phyloP scores from a whole-genome alignment of 2,797 vertebrate genomes.

The Oreonectes daqikongensis region DNA sequence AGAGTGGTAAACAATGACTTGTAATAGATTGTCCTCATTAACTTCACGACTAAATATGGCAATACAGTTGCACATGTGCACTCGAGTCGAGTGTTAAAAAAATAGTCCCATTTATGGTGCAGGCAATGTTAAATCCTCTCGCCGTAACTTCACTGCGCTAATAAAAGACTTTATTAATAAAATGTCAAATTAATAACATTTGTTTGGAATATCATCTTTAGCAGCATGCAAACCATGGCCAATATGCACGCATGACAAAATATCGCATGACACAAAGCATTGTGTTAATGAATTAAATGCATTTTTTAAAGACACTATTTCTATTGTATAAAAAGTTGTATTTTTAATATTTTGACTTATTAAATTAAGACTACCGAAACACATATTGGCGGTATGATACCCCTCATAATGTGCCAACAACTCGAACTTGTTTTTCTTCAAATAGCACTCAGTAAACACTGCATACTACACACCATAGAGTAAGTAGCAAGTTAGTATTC shows the following conservation, averaged over 20 bases:
- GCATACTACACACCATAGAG: background rate
- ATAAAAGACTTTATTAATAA: background rate
- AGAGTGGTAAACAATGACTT: slow-evolving; percentile 59
- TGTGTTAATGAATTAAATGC: background rate
- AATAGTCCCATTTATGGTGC: slow-evolving; percentile 65
- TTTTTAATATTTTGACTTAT: no score
- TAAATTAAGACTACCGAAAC: no score
- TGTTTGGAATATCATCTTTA: background rate
- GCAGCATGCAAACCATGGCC: background rate
- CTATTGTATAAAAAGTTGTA: no score
- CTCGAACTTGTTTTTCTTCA: background rate
- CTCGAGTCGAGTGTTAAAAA: slow-evolving; percentile 60
- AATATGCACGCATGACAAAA: background rate
- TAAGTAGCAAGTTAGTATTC: slow-evolving; percentile 15
- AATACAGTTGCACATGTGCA: slow-evolving; percentile 52
- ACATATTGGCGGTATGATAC: no score
- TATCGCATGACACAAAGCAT: background rate
- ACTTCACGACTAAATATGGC: slow-evolving; percentile 64
- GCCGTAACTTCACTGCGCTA: background rate
- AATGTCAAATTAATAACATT: background rate
- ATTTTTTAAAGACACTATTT: no score
- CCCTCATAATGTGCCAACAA: background rate
- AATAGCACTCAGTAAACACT: background rate
- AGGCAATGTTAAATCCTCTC: slow-evolving; percentile 55
- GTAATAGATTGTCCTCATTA: slow-evolving; percentile 64